Conservation (phyloP, 2,113 vertebrate genomes). For the Lutjanus erythropterus region DNA sequence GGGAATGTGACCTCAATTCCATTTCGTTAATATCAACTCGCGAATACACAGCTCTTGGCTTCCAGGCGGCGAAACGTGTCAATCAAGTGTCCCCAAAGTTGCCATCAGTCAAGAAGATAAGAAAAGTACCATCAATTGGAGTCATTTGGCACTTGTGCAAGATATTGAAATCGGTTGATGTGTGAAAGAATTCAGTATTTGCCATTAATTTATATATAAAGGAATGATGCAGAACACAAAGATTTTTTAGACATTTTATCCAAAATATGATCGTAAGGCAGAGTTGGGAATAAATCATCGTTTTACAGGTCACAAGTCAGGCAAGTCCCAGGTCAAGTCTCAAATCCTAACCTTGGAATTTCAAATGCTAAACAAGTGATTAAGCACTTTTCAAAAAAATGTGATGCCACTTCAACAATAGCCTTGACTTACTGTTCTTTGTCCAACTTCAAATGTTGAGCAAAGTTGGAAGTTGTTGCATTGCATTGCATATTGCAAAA, state of each 20-base stretch:
- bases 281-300: too few species aligned
- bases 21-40: not conserved
- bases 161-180: not conserved
- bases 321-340: too few species aligned
- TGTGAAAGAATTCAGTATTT: not conserved
- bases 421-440: too few species aligned
- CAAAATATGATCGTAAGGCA: slow-evolving; percentile 7
- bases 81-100: slow-evolving; percentile 10
- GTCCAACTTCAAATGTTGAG: too few species aligned
- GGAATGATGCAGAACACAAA: not conserved
- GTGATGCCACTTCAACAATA: too few species aligned
- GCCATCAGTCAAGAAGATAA: not conserved
- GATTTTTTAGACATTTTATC: not conserved
- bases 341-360: too few species aligned
- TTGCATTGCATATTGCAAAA: too few species aligned
- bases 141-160: not conserved
- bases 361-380: too few species aligned
- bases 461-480: too few species aligned
- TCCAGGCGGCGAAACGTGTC: not conserved
- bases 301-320: too few species aligned
- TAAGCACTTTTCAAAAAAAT: too few species aligned
- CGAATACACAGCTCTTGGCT: not conserved
- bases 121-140: not conserved
- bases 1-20: not conserved
- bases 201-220: not conserved